Percentiles rank a stretch among this genome's conserved stretches.
These are phyloP conservation scores for Cuniculus paca DNA, from an alignment of 2,797 vertebrate genomes.

Conservation along the genomic window DNA sequence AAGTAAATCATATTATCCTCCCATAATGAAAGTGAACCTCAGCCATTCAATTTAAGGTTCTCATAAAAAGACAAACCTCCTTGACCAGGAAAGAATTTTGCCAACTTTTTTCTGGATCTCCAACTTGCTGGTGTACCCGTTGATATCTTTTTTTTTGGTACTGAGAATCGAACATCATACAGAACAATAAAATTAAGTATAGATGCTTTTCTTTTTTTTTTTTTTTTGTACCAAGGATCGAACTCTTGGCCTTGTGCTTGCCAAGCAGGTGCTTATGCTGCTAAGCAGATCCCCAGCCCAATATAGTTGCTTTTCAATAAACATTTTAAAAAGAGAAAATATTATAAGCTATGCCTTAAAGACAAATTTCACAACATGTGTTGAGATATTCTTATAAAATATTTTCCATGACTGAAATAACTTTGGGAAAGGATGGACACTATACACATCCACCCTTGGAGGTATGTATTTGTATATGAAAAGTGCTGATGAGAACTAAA, in stretches of 20 bases:
- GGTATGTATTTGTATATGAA: neutral
- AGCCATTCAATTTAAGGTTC: neutral
- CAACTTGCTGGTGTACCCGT: neutral
- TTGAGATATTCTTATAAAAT: slow-evolving; percentile 56
- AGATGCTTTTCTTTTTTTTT: neutral
- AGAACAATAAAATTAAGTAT: neutral
- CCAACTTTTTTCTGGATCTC: neutral
- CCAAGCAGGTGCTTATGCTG: no score
- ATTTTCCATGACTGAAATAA: slow-evolving; percentile 28
- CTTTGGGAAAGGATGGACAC: neutral
- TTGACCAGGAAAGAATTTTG: no score
- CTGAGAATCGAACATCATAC: neutral
- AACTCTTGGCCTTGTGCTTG: no score
- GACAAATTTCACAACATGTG: neutral
- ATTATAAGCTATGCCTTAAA: slow-evolving; percentile 34
- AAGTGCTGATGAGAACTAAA: slow-evolving; percentile 27
- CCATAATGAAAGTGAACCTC: neutral
- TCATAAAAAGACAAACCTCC: neutral
- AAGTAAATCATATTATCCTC: neutral
- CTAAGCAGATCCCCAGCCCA: no score
- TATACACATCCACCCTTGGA: neutral
- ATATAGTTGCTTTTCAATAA: neutral
- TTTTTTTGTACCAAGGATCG: no score
- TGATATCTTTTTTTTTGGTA: neutral
- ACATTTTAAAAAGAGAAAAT: neutral